Evolutionary conservation across 2,888 invertebrate genomes (phyloP), one percentile per base, ranked within the genome.

Genomic region (Polylopha cassiicola): DNA sequence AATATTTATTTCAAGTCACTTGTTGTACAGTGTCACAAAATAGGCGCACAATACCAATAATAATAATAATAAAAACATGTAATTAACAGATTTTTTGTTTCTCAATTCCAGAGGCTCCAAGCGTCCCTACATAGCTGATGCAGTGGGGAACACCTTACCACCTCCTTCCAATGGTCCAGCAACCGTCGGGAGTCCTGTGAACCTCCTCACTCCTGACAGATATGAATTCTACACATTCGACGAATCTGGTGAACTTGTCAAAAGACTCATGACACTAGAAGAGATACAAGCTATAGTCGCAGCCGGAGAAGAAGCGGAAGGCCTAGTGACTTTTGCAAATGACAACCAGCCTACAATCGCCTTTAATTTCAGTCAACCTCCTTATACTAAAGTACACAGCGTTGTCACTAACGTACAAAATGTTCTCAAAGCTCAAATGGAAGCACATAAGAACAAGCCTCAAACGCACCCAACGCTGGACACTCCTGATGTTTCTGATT

Each of bases 161-260:
- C 90, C 88, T 57, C 91, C 90, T 28, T 84, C 87, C 28, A 82
- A 68, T 45, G 73, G 73, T 26, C 89, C 88, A 24, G 80, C 89
- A 3, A 88, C 90, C 46, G 87, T 92, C 2, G 91, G 91, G n/a
- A 94, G 94, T 45, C 95, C 95, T 0, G 93, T 92, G 0, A 90
- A 91, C 55, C 82, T 95, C 1, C 75, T 95, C 3, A 91, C 92
- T 49, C 95, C 95, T 1, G 95, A 95, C 64, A 87, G 92, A 61
- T 95, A 95, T 68, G 94, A 95, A 64, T 95, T 95, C 70, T 95
- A 94, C 65, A 94, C 95, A 0, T 93, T 95, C 58, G 92, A 95
- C 59, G 93, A 94, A 58, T 90, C 91, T 38, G 95, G 95, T 7
- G 93, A 95, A 59, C 85, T 95, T 11, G 90, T 95, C 0, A 94